Percentiles rank a stretch among this genome's conserved stretches.
Conservation (phyloP, 2,888 invertebrate genomes). For the Epinotia brunnichana region DNA sequence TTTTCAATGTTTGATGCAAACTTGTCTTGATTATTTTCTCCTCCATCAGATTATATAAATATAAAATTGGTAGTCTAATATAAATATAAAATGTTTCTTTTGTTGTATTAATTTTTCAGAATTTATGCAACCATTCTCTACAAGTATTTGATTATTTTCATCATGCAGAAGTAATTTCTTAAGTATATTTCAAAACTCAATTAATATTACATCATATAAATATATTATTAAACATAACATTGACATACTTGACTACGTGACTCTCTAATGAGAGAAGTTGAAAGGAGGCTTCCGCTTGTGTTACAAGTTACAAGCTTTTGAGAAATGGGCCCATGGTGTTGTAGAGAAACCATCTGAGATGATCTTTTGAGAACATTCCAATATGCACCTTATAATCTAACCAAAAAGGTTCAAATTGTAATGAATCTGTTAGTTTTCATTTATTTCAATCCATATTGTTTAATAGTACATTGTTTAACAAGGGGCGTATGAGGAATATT, state of each 20-base stretch:
- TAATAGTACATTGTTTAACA: too few species aligned
- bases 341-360: background rate
- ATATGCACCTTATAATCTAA: background rate
- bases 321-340: too few species aligned
- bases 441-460: constrained; percentile 5
- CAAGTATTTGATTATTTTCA: background rate
- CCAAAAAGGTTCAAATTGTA: background rate
- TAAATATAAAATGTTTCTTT: background rate
- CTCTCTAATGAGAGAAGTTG: too few species aligned
- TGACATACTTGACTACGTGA: too few species aligned
- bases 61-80: background rate
- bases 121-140: background rate
- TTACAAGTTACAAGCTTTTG: too few species aligned
- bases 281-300: too few species aligned
- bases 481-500: too few species aligned
- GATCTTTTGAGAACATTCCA: background rate
- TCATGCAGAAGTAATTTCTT: background rate
- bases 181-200: background rate
- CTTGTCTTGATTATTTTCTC: background rate
- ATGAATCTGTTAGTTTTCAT: background rate
- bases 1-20: too few species aligned
- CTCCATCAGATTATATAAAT: background rate
- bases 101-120: background rate
- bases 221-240: background rate
- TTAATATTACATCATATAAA: constrained; percentile 11